Evolutionary conservation across 2,113 vertebrate species (phyloP), one percentile per base, ranked within the genome.

Genomic region (Taxidea taxus): DNA sequence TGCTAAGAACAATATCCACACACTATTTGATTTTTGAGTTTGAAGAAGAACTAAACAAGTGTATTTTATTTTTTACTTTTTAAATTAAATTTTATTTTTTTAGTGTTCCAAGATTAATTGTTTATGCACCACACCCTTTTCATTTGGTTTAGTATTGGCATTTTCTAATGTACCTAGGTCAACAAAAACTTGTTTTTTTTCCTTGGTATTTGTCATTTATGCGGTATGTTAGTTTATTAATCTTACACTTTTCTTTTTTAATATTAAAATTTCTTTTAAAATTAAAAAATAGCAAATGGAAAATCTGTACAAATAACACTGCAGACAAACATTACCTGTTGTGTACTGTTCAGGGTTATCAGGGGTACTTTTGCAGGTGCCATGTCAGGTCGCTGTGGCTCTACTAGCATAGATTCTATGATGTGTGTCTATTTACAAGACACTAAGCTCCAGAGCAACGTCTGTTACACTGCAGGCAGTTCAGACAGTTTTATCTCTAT

Each of bases 391-490:
- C 39, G 47, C 74, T 42, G 56, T 81, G 88, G 31, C 23, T 3
- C 93, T 94, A 7, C 21, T 42, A 82, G 78, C 25, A 9, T 49
- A 9, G 10, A 2, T 92, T 60, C n/a, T 0, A 5, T 47, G 60
- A n/a, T 88, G 21, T 78, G 16, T 87, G 13, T 93, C 25, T 97
- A 5, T 87, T 97, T 89, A 47, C 4, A 92, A 64, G 77, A 84
- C 93, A 75, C 90, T 25, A 37, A 94, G 62, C 44, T 95, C 68
- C 87, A 58, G 74, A 90, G 54, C 62, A 39, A 74, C 97, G 96
- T 97, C 78, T 27, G 0, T 91, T 92, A 18, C 81, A 66, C 94
- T 97, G 81, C 74, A 95, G 85, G 90, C 66, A 31, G 37, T 85
- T 51, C 44, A 90, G 66, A 49, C 49, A 42, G 51, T 64, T 97